phyloP scores from a whole-genome alignment of 2,888 invertebrate species.

The Germaria angustata region DNA sequence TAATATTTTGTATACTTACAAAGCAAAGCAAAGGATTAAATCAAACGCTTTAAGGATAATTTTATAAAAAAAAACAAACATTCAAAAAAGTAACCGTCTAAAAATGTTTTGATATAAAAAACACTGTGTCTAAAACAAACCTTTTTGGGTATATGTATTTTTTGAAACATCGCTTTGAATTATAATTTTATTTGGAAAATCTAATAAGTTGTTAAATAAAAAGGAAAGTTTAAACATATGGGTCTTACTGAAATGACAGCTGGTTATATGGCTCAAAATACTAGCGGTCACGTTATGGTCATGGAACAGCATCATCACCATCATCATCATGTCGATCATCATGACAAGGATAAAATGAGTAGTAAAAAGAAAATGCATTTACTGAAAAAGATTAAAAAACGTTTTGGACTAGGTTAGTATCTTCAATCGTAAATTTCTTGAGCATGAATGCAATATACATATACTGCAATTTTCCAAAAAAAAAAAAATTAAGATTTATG shows the following conservation, averaged over 20 bases:
- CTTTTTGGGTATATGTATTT: slow-evolving; percentile 22
- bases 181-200: slow-evolving; percentile 6
- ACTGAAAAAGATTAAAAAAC: slow-evolving; percentile 92
- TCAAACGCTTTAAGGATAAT: slow-evolving; percentile 53
- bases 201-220: neutral
- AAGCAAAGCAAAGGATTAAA: slow-evolving; percentile 27
- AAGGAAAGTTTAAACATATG: slow-evolving; percentile 69
- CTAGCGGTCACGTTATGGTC: slow-evolving; percentile 72
- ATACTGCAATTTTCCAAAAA: no score
- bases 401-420: slow-evolving; percentile 91
- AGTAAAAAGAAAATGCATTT: slow-evolving; percentile 89
- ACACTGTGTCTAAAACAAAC: slow-evolving; percentile 15
- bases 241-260: slow-evolving; percentile 76
- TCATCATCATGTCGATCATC: slow-evolving; percentile 61
- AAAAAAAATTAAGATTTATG: no score
- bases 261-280: slow-evolving; percentile 74
- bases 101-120: slow-evolving; percentile 45
- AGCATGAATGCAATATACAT: neutral
- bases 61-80: neutral
- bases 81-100: neutral
- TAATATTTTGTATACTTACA: slow-evolving; percentile 43
- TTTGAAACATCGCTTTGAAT: slow-evolving; percentile 7
- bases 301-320: slow-evolving; percentile 72
- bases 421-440: neutral
- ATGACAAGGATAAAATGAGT: slow-evolving; percentile 75